Evolutionary conservation across 1,140 invertebrate genomes (phyloP).

Genomic region (Drosophila pachea): DNA sequence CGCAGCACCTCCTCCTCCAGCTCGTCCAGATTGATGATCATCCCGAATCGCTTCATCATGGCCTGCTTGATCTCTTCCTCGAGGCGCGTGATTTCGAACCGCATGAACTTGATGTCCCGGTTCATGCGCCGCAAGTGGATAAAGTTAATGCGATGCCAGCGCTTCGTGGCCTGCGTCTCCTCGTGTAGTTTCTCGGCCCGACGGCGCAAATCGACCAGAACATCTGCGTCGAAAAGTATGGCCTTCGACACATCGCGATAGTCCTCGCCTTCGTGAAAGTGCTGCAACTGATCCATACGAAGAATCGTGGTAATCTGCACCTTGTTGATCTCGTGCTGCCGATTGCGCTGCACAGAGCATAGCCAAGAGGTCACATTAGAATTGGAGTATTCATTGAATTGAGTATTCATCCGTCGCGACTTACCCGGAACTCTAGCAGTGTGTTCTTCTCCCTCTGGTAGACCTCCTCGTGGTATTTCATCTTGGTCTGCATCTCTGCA

Average conservation of each 20-base stretch:
- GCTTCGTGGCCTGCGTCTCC: slow-evolving; percentile 82
- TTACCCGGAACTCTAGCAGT: slow-evolving; percentile 59
- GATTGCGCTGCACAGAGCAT: slow-evolving; percentile 81
- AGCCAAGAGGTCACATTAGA: background rate
- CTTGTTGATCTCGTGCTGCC: slow-evolving; percentile 85
- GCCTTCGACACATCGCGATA: slow-evolving; percentile 81
- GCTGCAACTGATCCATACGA: slow-evolving; percentile 84
- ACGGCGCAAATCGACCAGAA: slow-evolving; percentile 81
- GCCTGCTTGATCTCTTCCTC: slow-evolving; percentile 80
- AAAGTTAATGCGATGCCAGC: slow-evolving; percentile 81
- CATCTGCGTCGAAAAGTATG: slow-evolving; percentile 83
- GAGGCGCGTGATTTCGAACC: slow-evolving; percentile 79
- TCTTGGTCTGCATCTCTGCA: slow-evolving; percentile 61
- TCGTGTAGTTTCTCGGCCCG: slow-evolving; percentile 83
- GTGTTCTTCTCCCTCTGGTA: slow-evolving; percentile 64
- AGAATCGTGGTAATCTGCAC: slow-evolving; percentile 83
- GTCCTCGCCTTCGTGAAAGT: slow-evolving; percentile 80
- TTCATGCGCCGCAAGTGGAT: slow-evolving; percentile 81
- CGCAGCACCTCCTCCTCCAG: slow-evolving; percentile 82
- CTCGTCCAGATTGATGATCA: slow-evolving; percentile 80
- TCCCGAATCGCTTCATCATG: slow-evolving; percentile 82
- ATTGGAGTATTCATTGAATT: background rate
- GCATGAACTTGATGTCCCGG: slow-evolving; percentile 81
- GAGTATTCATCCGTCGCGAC: background rate
- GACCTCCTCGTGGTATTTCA: slow-evolving; percentile 64